These are phyloP conservation scores for Cataglyphis hispanica DNA, from an alignment of 1,140 invertebrate species.

Conservation along the genomic window DNA sequence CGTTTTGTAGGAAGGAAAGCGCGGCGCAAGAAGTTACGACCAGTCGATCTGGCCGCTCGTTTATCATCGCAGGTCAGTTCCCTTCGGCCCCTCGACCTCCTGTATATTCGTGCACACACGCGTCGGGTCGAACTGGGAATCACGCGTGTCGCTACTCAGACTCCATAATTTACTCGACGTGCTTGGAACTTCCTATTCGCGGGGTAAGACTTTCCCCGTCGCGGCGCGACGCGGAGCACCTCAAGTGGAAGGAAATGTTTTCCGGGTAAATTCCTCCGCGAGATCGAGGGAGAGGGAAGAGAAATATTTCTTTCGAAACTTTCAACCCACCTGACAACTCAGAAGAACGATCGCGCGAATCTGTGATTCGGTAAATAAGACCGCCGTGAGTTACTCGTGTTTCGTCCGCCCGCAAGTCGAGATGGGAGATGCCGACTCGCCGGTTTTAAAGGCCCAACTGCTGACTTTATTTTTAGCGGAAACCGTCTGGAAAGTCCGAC, in stretches of 20 bases:
- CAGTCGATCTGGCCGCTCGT: slow-evolving; percentile 63
- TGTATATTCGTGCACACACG: slow-evolving; percentile 5
- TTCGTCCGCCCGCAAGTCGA: slow-evolving; percentile 61
- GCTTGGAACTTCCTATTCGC: slow-evolving; percentile 68
- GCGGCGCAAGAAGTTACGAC: slow-evolving; percentile 46
- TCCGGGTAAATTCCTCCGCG: slow-evolving; percentile 71
- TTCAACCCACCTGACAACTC: slow-evolving; percentile 73
- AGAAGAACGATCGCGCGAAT: slow-evolving; percentile 71
- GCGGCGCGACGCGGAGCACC: slow-evolving; percentile 65
- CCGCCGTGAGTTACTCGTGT: slow-evolving; percentile 50
- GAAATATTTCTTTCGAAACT: slow-evolving; percentile 80
- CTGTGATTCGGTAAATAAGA: slow-evolving; percentile 64
- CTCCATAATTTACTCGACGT: slow-evolving; percentile 76
- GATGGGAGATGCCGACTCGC: slow-evolving; percentile 34
- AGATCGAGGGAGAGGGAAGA: background rate
- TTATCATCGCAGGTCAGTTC: slow-evolving; percentile 68
- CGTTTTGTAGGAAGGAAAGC: slow-evolving; percentile 46
- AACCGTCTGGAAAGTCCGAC: slow-evolving; percentile 44
- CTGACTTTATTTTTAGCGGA: slow-evolving; percentile 39
- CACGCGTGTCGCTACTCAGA: slow-evolving; percentile 63
- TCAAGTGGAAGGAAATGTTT: slow-evolving; percentile 77
- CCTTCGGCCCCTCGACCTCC: slow-evolving; percentile 33
- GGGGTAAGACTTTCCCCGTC: slow-evolving; percentile 34
- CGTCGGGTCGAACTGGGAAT: slow-evolving; percentile 56
- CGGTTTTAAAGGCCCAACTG: slow-evolving; percentile 2